These are phyloP conservation scores for Petrolisthes cinctipes DNA, from an alignment of 2,888 invertebrate species.

Conservation along the genomic window DNA sequence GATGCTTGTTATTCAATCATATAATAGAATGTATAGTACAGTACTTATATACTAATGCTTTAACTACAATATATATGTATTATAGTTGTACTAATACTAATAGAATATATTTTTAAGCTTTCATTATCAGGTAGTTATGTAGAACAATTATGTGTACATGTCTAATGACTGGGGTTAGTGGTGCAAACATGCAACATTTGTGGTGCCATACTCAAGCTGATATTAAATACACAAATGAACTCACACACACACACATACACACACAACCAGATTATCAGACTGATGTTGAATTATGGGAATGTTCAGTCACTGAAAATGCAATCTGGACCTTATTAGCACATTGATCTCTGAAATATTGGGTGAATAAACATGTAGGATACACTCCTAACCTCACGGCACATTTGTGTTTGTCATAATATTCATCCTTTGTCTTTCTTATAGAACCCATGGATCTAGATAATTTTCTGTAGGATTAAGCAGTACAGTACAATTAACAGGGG, in stretches of 20 bases:
- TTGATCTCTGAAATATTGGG: too few species aligned
- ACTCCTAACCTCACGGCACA: too few species aligned
- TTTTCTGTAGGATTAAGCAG: too few species aligned
- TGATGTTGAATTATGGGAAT: background rate
- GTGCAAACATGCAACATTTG: slow-evolving; percentile 31
- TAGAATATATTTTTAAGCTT: background rate
- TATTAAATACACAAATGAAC: background rate
- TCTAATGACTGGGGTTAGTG: background rate
- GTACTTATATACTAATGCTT: background rate
- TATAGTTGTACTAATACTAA: background rate
- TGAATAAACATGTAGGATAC: too few species aligned
- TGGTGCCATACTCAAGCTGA: slow-evolving; percentile 10
- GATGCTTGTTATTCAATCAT: background rate
- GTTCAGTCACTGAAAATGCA: too few species aligned
- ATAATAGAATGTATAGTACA: background rate
- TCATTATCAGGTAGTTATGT: background rate
- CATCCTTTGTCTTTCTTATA: too few species aligned
- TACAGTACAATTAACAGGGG: too few species aligned
- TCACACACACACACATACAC: slow-evolving; percentile 4
- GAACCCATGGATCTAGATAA: too few species aligned
- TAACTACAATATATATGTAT: background rate
- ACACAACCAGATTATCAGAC: background rate
- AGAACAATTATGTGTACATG: background rate
- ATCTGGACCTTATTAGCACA: too few species aligned
- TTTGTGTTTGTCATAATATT: too few species aligned